A percentile compares a stretch with the other conserved stretches of the same genome.
phyloP scores from a whole-genome alignment of 2,888 invertebrate genomes.

The Plagodis pulveraria region DNA sequence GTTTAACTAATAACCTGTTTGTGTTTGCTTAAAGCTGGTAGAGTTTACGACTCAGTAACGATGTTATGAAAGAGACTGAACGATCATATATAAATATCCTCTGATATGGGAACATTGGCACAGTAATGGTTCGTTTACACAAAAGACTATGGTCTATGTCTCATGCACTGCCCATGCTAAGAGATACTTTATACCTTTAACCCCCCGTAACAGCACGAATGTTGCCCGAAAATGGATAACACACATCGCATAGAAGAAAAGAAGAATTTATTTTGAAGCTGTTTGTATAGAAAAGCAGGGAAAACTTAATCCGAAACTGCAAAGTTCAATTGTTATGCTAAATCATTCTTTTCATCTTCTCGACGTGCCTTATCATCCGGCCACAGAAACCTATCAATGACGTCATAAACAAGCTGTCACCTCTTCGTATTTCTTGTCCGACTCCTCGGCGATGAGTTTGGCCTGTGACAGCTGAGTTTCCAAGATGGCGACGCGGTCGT shows the following conservation, averaged over 20 bases:
- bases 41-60: background rate
- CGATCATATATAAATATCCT: constrained; percentile 15
- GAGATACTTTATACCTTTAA: constrained; percentile 2
- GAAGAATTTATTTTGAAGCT: background rate
- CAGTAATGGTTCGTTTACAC: constrained; percentile 18
- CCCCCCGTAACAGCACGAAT: constrained; percentile 13
- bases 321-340: too few relatives aligned
- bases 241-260: constrained; percentile 6
- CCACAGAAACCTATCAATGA: constrained; percentile 27
- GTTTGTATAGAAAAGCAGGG: background rate
- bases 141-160: constrained; percentile 16
- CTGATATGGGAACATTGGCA: constrained; percentile 23
- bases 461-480: constrained; percentile 99
- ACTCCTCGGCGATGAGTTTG: constrained; percentile 99
- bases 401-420: constrained; percentile 84
- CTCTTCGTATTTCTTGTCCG: constrained; percentile 99
- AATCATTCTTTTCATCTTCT: background rate
- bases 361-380: constrained; percentile 11
- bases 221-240: constrained; percentile 11
- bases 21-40: too few relatives aligned
- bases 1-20: background rate
- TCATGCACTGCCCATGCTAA: background rate
- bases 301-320: background rate
- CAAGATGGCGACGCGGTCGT: constrained; percentile 98
- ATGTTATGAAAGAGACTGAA: constrained; percentile 1